Evolutionary conservation across 1,140 invertebrate genomes (phyloP).

Genomic region (Galleria mellonella): DNA sequence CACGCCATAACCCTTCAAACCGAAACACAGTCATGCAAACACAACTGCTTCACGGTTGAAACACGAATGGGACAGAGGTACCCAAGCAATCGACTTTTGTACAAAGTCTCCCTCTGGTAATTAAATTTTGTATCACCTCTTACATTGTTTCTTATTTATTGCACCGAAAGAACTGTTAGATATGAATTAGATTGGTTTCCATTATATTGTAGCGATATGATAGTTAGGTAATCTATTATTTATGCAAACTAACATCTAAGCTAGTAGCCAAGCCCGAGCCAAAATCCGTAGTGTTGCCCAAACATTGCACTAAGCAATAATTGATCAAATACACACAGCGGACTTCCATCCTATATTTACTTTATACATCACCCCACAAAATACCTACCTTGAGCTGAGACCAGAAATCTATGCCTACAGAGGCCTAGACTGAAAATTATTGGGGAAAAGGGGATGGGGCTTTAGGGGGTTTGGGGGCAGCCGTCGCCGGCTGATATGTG

Average conservation of each 20-base stretch:
- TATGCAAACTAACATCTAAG: too few relatives aligned
- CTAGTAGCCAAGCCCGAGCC: background rate
- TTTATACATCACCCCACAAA: constrained; percentile 7
- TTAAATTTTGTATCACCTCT: too few relatives aligned
- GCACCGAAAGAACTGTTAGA: too few relatives aligned
- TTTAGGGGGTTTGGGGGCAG: constrained; percentile 8
- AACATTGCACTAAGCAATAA: background rate
- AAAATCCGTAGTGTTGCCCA: background rate
- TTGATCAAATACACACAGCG: constrained; percentile 5
- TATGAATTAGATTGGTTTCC: background rate
- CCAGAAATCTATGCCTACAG: constrained; percentile 48
- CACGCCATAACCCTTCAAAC: too few relatives aligned
- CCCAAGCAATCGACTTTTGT: too few relatives aligned
- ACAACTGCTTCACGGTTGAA: too few relatives aligned
- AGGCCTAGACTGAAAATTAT: constrained; percentile 10
- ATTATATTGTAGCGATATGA: background rate
- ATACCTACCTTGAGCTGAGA: constrained; percentile 7
- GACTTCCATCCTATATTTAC: constrained; percentile 5
- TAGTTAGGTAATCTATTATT: too few relatives aligned
- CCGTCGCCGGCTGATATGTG: constrained; percentile 66
- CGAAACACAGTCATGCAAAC: too few relatives aligned
- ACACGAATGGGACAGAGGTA: too few relatives aligned
- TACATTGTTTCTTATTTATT: too few relatives aligned
- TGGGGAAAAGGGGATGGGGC: constrained; percentile 12
- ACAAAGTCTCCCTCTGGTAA: too few relatives aligned